These are phyloP conservation scores for Canis aureus DNA, from an alignment of 2,113 vertebrate species.

Conservation along the genomic window DNA sequence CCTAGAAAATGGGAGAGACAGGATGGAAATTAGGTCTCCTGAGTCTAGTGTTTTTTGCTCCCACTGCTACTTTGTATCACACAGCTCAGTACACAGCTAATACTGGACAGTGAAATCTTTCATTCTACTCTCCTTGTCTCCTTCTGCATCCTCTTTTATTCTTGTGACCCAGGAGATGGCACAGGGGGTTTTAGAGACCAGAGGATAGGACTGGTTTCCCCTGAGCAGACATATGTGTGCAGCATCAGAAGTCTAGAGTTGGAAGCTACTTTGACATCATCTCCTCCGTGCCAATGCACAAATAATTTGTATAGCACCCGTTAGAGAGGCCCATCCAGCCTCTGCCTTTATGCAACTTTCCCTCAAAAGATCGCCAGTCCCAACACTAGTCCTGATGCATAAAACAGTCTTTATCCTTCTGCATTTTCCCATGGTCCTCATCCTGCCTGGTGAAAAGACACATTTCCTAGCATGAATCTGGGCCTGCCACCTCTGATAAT, in stretches of 20 bases:
- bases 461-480: neutral
- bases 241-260: neutral
- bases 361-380: neutral
- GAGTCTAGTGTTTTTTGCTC: neutral
- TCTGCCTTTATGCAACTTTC: neutral
- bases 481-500: neutral
- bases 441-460: neutral
- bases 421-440: neutral
- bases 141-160: neutral
- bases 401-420: constrained; percentile 22
- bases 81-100: neutral
- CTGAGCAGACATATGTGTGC: neutral
- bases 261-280: neutral
- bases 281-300: neutral
- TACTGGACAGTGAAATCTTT: neutral
- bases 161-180: neutral
- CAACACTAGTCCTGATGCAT: neutral
- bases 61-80: neutral
- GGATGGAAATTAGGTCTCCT: neutral
- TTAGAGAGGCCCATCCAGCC: neutral
- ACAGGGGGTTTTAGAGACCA: neutral
- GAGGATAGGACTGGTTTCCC: neutral
- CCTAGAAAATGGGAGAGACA: neutral
- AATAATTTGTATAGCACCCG: neutral
- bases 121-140: neutral